Evolutionary conservation across 2,797 vertebrate genomes (phyloP).

Genomic region (Hipposideros larvatus): DNA sequence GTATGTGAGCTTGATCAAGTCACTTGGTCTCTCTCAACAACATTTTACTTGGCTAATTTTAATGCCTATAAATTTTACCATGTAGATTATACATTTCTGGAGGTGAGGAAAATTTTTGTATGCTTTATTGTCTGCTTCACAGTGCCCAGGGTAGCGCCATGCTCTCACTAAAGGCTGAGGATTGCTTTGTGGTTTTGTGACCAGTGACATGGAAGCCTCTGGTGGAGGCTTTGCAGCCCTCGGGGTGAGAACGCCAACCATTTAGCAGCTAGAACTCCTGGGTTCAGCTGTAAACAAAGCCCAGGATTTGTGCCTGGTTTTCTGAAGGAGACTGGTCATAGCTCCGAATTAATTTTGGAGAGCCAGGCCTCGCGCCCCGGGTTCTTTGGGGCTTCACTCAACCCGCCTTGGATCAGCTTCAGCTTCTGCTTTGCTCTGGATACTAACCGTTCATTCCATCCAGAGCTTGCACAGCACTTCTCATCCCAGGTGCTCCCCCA

Average conservation of each 20-base stretch:
- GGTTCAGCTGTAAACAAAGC: neutral
- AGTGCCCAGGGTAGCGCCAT: neutral
- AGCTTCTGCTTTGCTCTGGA: neutral
- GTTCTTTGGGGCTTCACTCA: neutral
- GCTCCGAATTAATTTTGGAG: neutral
- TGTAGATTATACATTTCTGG: neutral
- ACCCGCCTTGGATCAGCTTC: neutral
- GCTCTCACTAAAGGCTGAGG: neutral
- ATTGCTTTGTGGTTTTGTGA: neutral
- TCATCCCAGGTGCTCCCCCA: neutral
- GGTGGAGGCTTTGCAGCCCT: neutral
- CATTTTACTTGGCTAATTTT: neutral
- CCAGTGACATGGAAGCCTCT: rapidly evolving
- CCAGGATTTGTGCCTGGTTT: neutral
- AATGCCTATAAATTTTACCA: neutral
- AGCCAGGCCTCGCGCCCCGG: rapidly evolving
- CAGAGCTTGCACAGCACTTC: neutral
- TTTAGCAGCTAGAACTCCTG: rapidly evolving
- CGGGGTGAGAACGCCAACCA: rapidly evolving
- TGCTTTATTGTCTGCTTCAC: neutral
- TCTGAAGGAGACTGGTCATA: neutral
- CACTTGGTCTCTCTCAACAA: neutral
- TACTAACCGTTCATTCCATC: no score
- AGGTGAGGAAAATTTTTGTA: neutral
- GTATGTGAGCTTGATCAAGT: neutral